phyloP scores from a whole-genome alignment of 2,888 invertebrate genomes.

The Acholoe squamosa region DNA sequence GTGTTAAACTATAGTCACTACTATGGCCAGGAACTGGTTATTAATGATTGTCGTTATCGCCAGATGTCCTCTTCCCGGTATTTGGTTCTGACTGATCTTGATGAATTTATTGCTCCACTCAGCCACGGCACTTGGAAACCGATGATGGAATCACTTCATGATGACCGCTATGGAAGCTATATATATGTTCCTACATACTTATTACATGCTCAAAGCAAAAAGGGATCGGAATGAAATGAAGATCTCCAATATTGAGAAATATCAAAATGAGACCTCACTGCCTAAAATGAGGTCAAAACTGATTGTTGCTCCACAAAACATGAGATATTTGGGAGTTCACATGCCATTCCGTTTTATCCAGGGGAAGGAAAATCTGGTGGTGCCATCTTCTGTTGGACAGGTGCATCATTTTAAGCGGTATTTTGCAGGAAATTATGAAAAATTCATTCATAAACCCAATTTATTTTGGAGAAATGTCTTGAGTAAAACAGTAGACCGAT shows the following conservation, averaged over 20 bases:
- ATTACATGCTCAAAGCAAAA: neutral
- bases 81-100: neutral
- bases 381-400: neutral
- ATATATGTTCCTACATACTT: neutral
- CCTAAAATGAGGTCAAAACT: neutral
- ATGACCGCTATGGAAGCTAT: neutral
- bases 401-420: neutral
- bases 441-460: no score
- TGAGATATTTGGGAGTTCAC: neutral
- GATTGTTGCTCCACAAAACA: neutral
- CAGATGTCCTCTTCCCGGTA: neutral
- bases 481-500: no score
- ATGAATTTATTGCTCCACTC: neutral
- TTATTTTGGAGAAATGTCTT: no score
- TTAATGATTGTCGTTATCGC: neutral
- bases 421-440: no score
- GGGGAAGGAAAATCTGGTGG: neutral
- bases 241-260: neutral
- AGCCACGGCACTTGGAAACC: neutral
- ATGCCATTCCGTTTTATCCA: neutral
- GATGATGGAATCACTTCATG: neutral
- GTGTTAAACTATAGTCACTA: neutral
- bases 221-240: neutral
- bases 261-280: neutral
- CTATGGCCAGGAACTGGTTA: neutral